Percentiles rank a stretch among this genome's conserved stretches.
These are phyloP conservation scores for Drosophila cardini DNA, from an alignment of 1,140 invertebrate genomes.

Conservation along the genomic window DNA sequence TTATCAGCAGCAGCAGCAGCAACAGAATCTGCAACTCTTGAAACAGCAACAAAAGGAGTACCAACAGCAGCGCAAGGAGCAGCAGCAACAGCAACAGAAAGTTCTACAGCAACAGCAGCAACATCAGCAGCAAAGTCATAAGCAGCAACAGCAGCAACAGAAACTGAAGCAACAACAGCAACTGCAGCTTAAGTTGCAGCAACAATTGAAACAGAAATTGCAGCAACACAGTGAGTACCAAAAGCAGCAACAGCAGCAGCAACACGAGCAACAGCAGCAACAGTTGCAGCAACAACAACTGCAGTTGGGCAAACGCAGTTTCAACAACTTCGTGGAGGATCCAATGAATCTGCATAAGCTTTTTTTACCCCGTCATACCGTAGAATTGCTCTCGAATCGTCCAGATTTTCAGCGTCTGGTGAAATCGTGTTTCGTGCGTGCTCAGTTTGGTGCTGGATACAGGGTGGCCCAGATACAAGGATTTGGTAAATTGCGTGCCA, in stretches of 20 bases:
- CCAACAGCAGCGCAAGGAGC: neutral
- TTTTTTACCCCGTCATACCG: constrained; percentile 18
- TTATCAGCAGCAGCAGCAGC: neutral
- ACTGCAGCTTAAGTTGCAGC: neutral
- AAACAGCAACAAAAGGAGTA: neutral
- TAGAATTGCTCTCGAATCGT: constrained; percentile 20
- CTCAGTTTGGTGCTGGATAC: neutral
- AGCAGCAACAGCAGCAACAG: neutral
- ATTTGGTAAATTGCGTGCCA: constrained; percentile 11
- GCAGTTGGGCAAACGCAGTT: neutral
- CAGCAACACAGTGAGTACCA: neutral
- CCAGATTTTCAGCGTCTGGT: constrained; percentile 32
- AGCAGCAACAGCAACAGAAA: constrained; percentile 5
- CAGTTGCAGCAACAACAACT: neutral
- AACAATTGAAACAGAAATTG: neutral
- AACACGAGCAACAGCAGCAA: neutral
- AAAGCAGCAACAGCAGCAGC: neutral
- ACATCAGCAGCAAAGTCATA: neutral
- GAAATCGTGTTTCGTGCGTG: constrained; percentile 32
- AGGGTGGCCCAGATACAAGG: constrained; percentile 30
- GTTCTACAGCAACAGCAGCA: neutral
- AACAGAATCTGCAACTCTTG: neutral
- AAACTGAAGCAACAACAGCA: neutral
- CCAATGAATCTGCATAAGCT: constrained; percentile 33
- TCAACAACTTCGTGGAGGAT: constrained; percentile 18